phyloP scores from a whole-genome alignment of 2,113 vertebrate species.

The Microtus oregoni region DNA sequence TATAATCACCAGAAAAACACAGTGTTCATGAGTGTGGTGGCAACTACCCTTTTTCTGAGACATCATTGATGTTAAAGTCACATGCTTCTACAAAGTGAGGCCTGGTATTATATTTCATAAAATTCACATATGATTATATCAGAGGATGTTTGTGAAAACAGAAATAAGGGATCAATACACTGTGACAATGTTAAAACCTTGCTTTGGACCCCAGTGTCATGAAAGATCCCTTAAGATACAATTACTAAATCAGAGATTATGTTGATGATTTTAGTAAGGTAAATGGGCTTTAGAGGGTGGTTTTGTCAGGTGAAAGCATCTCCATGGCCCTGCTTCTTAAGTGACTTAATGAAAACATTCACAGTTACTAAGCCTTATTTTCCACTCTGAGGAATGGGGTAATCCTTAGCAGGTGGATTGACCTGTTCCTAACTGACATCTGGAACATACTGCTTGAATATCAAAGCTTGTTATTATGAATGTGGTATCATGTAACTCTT shows the following conservation, averaged over 20 bases:
- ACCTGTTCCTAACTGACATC: conserved; percentile 10
- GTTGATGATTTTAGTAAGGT: not conserved
- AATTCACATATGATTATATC: not conserved
- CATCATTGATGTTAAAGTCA: not conserved
- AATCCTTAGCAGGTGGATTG: not conserved
- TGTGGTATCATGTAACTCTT: not conserved
- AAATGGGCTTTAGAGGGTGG: not conserved
- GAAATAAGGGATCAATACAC: not conserved
- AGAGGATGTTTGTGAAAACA: not conserved
- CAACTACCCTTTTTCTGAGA: not conserved
- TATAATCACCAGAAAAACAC: not conserved
- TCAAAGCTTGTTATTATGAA: conserved; percentile 28
- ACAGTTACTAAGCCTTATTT: not conserved
- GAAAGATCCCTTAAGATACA: not conserved
- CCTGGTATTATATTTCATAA: conserved; percentile 13
- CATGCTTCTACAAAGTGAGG: not conserved
- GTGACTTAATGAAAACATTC: conserved; percentile 6
- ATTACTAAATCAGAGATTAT: not conserved
- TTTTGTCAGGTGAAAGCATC: not conserved
- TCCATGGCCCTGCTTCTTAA: not conserved
- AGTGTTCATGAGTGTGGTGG: not conserved
- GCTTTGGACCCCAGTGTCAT: not conserved
- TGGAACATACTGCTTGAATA: not conserved
- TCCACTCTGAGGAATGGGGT: conserved; percentile 4
- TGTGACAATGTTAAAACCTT: not conserved